Base-by-base conservation (phyloP, 2,888 invertebrate genomes). In the Unio delphinus region DNA sequence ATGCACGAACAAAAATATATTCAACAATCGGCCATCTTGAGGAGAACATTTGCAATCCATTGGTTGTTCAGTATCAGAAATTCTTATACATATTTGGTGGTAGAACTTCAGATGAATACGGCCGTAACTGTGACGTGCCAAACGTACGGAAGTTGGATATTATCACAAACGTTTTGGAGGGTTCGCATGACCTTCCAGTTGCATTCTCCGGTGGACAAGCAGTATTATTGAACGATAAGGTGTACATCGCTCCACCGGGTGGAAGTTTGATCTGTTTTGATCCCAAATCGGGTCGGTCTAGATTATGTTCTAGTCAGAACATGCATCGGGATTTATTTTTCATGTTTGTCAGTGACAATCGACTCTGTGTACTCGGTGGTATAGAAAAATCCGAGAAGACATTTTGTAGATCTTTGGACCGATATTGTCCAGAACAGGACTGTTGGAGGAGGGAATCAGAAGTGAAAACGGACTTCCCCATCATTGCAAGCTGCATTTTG, bases 181-280 rank as follows among this genome's bases (percentile, higher is more conserved):
- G 68, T 28, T 55, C 68, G 18, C 45, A 55, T 3, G 72, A 72
- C 45, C 67, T 72, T 8, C 72, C 72, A n/a, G 64, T 26, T 45
- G 45, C 63, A 30, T 69, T 68, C 61, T 72, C 72, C 2, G 72
- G 72, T 26, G 72, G 72, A 18, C 70, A 70, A 65, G 70, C 70
- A 2, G 62, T 73, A 59, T 67, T 65, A 55, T 54, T 67, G 23
- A 65, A 68, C 55, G 66, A 72, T 61, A 30, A 30, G 26, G 69
- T 72, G n/a, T 72, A 69, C 58, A 65, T 72, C 26, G 72, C 72
- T n/a, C 69, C 63, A 23, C 60, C 68, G 15, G 61, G 70, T 34
- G 73, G 73, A 65, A 65, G 70, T 60, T 68, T 73, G 73, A 70
- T 73, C 70, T 70, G 62, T 30, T 73, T 62, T 34, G 61, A 67